Conservation (phyloP, 2,888 invertebrate species). For the Chloroclysta siterata region DNA sequence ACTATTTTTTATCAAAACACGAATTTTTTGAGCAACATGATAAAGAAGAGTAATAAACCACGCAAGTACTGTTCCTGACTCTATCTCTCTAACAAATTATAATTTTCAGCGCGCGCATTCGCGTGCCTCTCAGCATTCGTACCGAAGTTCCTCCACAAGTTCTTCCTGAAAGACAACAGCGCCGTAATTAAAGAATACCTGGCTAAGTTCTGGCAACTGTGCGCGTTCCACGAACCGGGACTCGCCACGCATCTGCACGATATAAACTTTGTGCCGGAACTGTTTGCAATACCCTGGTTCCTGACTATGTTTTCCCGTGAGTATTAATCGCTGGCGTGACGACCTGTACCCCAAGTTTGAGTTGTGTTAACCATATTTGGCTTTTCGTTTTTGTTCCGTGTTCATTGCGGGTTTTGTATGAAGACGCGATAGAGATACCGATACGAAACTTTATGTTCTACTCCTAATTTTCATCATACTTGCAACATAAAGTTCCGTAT, state of each 20-base stretch:
- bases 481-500: too few relatives aligned
- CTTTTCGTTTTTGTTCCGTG: too few relatives aligned
- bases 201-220: conserved; percentile 97
- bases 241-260: conserved; percentile 95
- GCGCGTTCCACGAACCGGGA: conserved; percentile 97
- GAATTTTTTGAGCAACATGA: background rate
- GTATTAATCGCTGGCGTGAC: conserved; percentile 79
- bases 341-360: too few relatives aligned
- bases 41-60: too few relatives aligned
- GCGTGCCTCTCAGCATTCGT: conserved; percentile 98
- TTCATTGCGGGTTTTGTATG: too few relatives aligned
- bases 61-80: too few relatives aligned
- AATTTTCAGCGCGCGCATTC: conserved; percentile 93
- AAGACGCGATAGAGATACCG: too few relatives aligned
- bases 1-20: too few relatives aligned
- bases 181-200: conserved; percentile 98
- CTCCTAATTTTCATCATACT: too few relatives aligned
- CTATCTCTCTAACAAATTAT: too few relatives aligned
- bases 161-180: conserved; percentile 98
- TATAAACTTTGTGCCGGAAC: conserved; percentile 97
- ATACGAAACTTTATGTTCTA: too few relatives aligned
- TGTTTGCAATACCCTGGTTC: conserved; percentile 99
- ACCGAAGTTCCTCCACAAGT: conserved; percentile 97
- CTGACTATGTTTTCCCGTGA: conserved; percentile 99
- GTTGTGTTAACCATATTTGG: too few relatives aligned